Evolutionary conservation across 1,140 invertebrate genomes (phyloP), one percentile per base, ranked within the genome.

Genomic region (Chironomus striatipennis): DNA sequence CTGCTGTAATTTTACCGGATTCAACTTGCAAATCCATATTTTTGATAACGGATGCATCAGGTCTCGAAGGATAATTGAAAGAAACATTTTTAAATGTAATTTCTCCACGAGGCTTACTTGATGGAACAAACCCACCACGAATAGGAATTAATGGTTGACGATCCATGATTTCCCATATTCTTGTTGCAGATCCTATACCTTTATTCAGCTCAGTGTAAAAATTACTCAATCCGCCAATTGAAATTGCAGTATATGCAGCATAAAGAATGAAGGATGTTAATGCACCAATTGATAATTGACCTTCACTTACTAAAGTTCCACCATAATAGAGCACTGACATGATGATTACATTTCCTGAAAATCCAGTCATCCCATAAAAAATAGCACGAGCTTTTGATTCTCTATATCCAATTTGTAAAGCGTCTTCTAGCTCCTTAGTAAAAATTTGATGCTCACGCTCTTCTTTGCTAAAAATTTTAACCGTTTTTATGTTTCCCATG

Each of bases 131-230:
- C 76, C 85, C 86, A 86, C 87, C 88, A 76, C 84, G 76, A 72
- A 89, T 83, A 34, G 90, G 90, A 79, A 98, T 95, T 2, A 77
- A 76, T 17, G 94, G 92, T 77, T 88, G 78, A 64, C 93, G 87
- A 81, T 98, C 94, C 57, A 96, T 89, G 42, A 99, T 87, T 81
- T 97, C 89, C 89, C 95, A 98, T 10, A 98, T 83, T 73, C 96
- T 86, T 1, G 89, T 87, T 21, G 93, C 94, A 0, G 97, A 96
- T 0, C 96, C 97, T 2, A 98, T 82, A 0, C 94, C 96, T 83
- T 93, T 93, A 84, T 97, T 98, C 76, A 98, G 80, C 80, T 98
- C 95, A 0, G 93, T 91, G 80, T 97, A 98, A 81, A 98, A 98
- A 77, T 89, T 91, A 24, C 91, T 92, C 20, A 98, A 79, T 0